phyloP scores from a whole-genome alignment of 2,888 invertebrate genomes.

The Phengaris arion region DNA sequence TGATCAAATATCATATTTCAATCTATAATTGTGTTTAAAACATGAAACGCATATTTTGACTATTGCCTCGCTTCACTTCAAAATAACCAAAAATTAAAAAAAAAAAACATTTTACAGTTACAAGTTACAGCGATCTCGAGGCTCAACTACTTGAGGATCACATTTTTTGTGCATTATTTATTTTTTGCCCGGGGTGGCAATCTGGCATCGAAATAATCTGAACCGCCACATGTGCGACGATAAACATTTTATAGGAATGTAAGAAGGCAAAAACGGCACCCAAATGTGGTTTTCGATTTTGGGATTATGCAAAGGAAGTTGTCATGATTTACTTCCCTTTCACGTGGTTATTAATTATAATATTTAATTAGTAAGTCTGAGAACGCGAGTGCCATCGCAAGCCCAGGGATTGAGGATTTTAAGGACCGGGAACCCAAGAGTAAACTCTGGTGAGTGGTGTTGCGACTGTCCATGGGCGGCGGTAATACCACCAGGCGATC shows the following conservation, averaged over 20 bases:
- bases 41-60: too few relatives aligned
- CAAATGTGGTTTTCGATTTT: slow-evolving; percentile 72
- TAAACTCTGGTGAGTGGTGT: too few relatives aligned
- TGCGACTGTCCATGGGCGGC: too few relatives aligned
- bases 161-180: slow-evolving; percentile 74
- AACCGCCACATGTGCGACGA: slow-evolving; percentile 71
- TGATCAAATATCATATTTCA: too few relatives aligned
- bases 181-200: slow-evolving; percentile 78
- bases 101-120: slow-evolving; percentile 14
- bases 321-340: slow-evolving; percentile 42
- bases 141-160: slow-evolving; percentile 12
- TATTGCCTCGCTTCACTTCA: background rate
- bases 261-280: slow-evolving; percentile 70
- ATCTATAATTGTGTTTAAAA: too few relatives aligned
- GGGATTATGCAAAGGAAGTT: slow-evolving; percentile 66
- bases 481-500: too few relatives aligned
- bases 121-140: background rate
- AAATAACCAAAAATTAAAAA: background rate
- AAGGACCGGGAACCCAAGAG: too few relatives aligned
- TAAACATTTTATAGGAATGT: slow-evolving; percentile 80
- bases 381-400: too few relatives aligned
- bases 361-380: slow-evolving; percentile 32
- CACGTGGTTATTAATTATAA: slow-evolving; percentile 51
- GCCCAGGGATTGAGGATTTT: too few relatives aligned
- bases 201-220: slow-evolving; percentile 77